Conservation (phyloP, 2,113 vertebrate species). For the Heterochromis multidens region DNA sequence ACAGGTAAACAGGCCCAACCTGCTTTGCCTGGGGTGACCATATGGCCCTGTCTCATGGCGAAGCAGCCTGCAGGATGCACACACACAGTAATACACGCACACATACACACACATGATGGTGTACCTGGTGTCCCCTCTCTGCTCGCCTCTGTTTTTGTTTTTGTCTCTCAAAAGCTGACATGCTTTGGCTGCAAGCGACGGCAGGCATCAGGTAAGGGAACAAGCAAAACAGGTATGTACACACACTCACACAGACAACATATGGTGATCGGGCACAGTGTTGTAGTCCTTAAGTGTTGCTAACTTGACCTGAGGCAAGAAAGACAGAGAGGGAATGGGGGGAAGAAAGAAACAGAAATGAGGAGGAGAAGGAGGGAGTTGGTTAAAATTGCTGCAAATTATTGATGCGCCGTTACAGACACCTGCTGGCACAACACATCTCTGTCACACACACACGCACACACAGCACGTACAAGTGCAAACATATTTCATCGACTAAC, state of each 20-base stretch:
- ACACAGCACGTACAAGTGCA: not conserved
- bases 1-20: conserved; percentile 78
- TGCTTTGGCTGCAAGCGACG: conserved; percentile 73
- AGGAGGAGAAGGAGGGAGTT: conserved; percentile 10
- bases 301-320: conserved; percentile 74
- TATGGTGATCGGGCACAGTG: conserved; percentile 68
- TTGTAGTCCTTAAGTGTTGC: conserved; percentile 73
- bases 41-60: conserved; percentile 73
- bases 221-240: conserved; percentile 44
- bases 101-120: conserved; percentile 8
- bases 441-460: not conserved
- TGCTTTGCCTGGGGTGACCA: conserved; percentile 78
- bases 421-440: conserved; percentile 53
- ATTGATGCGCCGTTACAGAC: conserved; percentile 68
- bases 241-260: conserved; percentile 27
- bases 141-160: conserved; percentile 70
- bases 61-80: conserved; percentile 59
- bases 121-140: conserved; percentile 70
- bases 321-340: conserved; percentile 35
- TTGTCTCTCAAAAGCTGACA: conserved; percentile 73
- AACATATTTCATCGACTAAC: conserved; percentile 9
- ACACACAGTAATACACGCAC: conserved; percentile 7
- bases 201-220: conserved; percentile 68
- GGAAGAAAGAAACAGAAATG: conserved; percentile 8
- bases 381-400: conserved; percentile 66